These are phyloP conservation scores for Mythimna vitellina DNA, from an alignment of 2,888 invertebrate genomes.

Conservation along the genomic window DNA sequence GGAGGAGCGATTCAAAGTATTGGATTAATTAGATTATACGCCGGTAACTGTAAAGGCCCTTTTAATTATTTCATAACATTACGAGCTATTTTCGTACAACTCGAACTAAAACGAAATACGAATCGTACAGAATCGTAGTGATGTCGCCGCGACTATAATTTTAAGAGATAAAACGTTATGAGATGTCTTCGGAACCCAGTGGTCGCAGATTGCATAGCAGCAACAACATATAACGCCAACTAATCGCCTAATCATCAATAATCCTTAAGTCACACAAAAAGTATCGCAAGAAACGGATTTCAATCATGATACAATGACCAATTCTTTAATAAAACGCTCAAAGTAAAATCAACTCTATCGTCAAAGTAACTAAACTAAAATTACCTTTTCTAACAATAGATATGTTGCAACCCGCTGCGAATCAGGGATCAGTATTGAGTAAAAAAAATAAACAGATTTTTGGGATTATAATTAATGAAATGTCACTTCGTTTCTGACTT, in stretches of 20 bases:
- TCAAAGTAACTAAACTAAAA: constrained; percentile 23
- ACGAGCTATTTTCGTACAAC: not conserved
- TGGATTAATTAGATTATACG: not conserved
- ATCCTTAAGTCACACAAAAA: constrained; percentile 83
- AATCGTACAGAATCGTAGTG: not conserved
- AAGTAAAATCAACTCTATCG: constrained; percentile 44
- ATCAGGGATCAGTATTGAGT: constrained; percentile 74
- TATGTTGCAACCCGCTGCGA: constrained; percentile 80
- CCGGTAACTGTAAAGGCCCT: not conserved
- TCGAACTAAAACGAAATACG: not conserved
- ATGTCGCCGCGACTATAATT: not conserved
- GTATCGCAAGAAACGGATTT: constrained; percentile 74
- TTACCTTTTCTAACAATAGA: constrained; percentile 4
- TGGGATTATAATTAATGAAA: constrained; percentile 86
- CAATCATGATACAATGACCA: constrained; percentile 71
- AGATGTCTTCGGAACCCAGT: constrained; percentile 2
- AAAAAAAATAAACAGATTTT: constrained; percentile 77
- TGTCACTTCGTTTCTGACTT: constrained; percentile 77
- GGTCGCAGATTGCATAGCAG: constrained; percentile 53
- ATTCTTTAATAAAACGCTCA: constrained; percentile 23
- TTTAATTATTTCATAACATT: not conserved
- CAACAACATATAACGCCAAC: constrained; percentile 74
- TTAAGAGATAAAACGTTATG: constrained; percentile 18
- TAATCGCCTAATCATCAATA: constrained; percentile 88
- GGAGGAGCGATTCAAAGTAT: not conserved